Evolutionary conservation across 2,888 invertebrate species (phyloP).

Genomic region (Salpingus planirostris): DNA sequence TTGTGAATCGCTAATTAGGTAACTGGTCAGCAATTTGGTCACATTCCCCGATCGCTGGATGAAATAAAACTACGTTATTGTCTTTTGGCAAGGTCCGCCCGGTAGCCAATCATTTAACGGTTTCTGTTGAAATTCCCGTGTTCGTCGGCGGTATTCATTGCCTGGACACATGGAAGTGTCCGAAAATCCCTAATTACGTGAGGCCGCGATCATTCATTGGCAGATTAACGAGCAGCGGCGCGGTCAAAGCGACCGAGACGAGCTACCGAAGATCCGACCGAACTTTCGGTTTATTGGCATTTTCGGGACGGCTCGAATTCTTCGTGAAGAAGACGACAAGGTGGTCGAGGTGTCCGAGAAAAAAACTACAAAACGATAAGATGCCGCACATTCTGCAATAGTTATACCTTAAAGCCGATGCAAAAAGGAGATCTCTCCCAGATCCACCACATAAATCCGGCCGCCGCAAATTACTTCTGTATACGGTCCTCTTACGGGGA

Average conservation of each 20-base stretch:
- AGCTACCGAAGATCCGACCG: conserved; percentile 29
- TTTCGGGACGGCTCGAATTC: conserved; percentile 29
- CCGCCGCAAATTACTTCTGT: too few relatives aligned
- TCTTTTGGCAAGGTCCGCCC: conserved; percentile 3
- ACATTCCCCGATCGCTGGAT: too few relatives aligned
- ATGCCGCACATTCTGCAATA: conserved; percentile 20
- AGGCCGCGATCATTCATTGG: conserved; percentile 25
- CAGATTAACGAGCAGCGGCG: conserved; percentile 28
- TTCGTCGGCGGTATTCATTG: conserved; percentile 20
- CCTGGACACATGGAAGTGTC: conserved; percentile 29
- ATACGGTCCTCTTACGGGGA: too few relatives aligned
- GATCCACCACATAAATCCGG: too few relatives aligned
- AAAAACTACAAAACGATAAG: conserved; percentile 20
- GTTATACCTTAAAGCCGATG: too few relatives aligned
- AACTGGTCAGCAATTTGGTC: conserved; percentile 4
- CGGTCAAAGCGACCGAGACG: conserved; percentile 26
- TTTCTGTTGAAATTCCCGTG: conserved; percentile 22
- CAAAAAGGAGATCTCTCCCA: too few relatives aligned
- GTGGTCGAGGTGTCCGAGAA: conserved; percentile 31
- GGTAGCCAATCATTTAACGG: conserved; percentile 15
- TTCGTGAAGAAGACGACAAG: conserved; percentile 23
- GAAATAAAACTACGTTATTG: too few relatives aligned
- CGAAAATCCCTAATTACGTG: conserved; percentile 27
- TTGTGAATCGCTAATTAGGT: conserved; percentile 13
- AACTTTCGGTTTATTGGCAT: conserved; percentile 30